Base-by-base conservation (phyloP, 2,797 vertebrate species). In the Fringilla coelebs region DNA sequence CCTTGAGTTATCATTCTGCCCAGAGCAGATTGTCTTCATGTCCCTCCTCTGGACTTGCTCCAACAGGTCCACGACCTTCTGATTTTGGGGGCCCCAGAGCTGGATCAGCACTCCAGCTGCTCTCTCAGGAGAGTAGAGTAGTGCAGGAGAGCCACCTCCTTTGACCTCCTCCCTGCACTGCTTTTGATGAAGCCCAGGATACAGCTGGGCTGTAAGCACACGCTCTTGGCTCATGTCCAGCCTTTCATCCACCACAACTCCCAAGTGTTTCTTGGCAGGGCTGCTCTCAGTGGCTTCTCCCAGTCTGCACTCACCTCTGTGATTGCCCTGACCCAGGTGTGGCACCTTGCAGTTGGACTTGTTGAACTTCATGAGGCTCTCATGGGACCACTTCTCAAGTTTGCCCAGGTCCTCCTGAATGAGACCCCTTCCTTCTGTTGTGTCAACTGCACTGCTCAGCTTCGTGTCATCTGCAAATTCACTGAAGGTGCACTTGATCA, bases 161-260 rank as follows among this genome's bases (percentile, higher is more conserved):
- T 61, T 0, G 0, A 29, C 5, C 12, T 52, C 20, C 52, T 67
- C 21, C 34, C 29, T 26, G 34, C 0, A 0, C 21, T 74, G 61
- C 46, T 41, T 74, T 36, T 32, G 40, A 41, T 61, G 31, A 10
- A 54, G 34, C 15, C 34, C 31, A 34, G 22, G 54, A 46, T 8
- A 48, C 2, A 17, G 41, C 26, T 41, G 61, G 31, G n/a, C 8
- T 54, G 21, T 6, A 67, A 32, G 15, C 21, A 40, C 46, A 74
- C 17, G 22, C 34, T 40, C 5, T 6, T 67, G 68, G 46, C 3
- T 61, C 31, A 21, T 6, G 21, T 46, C 21, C 77, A 67, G 34
- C 21, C 60, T 61, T 45, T 52, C 34, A 46, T 17, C 6, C 20
- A 46, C 31, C 54, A 46, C 10, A 54, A 26, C 25, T 31, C 34